These are phyloP conservation scores for Chunga burmeisteri DNA, from an alignment of 2,113 vertebrate genomes.

Conservation along the genomic window DNA sequence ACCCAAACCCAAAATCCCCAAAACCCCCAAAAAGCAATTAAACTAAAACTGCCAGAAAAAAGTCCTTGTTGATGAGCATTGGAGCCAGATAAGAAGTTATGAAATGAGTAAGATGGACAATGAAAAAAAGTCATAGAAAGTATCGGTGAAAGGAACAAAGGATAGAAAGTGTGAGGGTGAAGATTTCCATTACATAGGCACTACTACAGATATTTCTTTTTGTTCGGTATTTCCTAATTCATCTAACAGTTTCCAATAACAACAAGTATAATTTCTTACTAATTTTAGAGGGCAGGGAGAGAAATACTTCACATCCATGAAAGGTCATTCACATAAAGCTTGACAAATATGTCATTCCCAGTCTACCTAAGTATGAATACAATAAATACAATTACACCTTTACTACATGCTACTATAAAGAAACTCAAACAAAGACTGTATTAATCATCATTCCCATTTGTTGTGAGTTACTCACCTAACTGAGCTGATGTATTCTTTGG, in stretches of 20 bases:
- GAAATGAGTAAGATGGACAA: not conserved
- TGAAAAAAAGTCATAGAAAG: not conserved
- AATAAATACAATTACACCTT: not conserved
- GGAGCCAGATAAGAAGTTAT: not conserved
- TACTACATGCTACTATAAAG: not conserved
- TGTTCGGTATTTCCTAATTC: not conserved
- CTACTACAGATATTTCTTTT: not conserved
- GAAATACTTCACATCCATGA: not conserved
- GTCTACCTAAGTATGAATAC: not conserved
- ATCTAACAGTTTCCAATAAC: not conserved
- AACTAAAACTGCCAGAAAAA: not conserved
- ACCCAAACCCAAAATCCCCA: not conserved
- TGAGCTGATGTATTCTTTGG: not conserved
- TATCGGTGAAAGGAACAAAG: not conserved
- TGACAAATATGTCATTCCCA: not conserved
- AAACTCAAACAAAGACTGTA: not conserved
- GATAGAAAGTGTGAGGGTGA: not conserved
- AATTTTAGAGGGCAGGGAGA: not conserved
- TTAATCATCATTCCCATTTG: not conserved
- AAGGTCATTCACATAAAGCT: not conserved
- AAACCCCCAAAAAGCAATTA: not conserved
- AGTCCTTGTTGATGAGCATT: not conserved
- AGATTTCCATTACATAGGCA: not conserved
- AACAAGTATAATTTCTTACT: not conserved
- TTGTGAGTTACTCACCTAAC: not conserved